Percentiles rank a stretch among this genome's conserved stretches.
Conservation (phyloP, 2,113 vertebrate genomes). For the Acanthochromis polyacanthus region DNA sequence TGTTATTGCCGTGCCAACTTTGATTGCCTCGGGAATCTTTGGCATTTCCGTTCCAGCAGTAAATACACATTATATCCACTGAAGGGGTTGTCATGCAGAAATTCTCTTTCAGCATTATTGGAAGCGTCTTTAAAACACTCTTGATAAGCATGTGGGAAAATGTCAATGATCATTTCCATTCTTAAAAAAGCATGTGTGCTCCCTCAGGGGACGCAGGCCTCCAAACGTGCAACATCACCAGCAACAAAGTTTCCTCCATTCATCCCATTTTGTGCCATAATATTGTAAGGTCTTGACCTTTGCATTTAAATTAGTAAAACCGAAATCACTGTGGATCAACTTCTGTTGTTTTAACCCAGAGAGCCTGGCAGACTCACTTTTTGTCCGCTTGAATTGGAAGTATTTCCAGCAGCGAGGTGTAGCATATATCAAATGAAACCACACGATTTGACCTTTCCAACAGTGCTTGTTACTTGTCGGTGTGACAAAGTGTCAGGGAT, state of each 20-base stretch:
- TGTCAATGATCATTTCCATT: not conserved
- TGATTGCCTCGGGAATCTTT: constrained; percentile 17
- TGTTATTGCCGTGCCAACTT: constrained; percentile 3
- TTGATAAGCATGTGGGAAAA: not conserved
- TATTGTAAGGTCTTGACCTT: too few relatives aligned
- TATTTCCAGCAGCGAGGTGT: too few relatives aligned
- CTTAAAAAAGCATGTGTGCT: not conserved
- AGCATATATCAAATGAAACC: too few relatives aligned
- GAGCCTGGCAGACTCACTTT: too few relatives aligned
- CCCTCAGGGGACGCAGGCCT: not conserved
- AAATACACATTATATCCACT: constrained; percentile 1
- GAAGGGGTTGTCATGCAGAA: not conserved
- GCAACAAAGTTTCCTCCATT: not conserved
- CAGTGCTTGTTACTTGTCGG: too few relatives aligned
- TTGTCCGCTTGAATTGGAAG: too few relatives aligned
- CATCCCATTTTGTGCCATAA: too few relatives aligned
- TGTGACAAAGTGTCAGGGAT: too few relatives aligned
- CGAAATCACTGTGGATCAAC: too few relatives aligned
- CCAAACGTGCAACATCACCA: not conserved
- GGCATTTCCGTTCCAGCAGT: constrained; percentile 7
- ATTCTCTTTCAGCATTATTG: constrained; percentile 6
- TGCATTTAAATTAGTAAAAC: too few relatives aligned
- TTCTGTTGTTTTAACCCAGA: too few relatives aligned
- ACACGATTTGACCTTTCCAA: too few relatives aligned
- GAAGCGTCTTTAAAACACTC: not conserved